Percentiles rank a stretch among this genome's conserved stretches.
Conservation (phyloP, 2,113 vertebrate genomes). For the Chionomys nivalis region DNA sequence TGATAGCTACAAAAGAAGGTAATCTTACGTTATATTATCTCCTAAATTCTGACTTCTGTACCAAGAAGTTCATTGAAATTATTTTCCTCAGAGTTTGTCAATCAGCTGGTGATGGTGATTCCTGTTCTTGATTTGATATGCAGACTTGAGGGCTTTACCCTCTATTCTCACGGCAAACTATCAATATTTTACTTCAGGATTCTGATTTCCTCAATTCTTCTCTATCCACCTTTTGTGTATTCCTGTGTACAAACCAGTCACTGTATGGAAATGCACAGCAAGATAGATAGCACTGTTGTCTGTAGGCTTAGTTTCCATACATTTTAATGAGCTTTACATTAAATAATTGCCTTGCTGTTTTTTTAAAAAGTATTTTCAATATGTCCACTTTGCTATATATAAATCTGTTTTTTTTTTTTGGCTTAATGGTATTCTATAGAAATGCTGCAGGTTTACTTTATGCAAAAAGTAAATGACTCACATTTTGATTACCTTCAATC, state of each 20-base stretch:
- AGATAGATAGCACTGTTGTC: not conserved
- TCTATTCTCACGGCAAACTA: not conserved
- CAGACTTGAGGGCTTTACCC: not conserved
- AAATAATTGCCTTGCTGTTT: constrained; percentile 26
- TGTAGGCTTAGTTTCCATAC: not conserved
- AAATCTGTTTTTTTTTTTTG: not conserved
- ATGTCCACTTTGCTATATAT: not conserved
- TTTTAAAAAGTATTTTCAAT: constrained; percentile 3
- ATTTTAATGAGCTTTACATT: not conserved
- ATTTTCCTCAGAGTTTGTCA: constrained; percentile 3
- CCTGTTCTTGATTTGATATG: not conserved
- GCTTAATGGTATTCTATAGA: not conserved
- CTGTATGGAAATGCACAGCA: not conserved
- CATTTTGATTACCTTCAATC: not conserved
- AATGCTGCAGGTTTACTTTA: not conserved
- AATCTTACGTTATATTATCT: not conserved
- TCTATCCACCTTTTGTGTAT: not conserved
- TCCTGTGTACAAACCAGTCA: not conserved
- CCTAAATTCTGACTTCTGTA: not conserved
- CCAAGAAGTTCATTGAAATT: not conserved
- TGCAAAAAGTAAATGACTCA: not conserved
- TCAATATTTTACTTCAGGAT: not conserved
- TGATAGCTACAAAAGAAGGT: not conserved
- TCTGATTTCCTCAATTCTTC: not conserved
- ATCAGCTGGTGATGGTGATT: not conserved